phyloP scores from a whole-genome alignment of 2,113 vertebrate species.

The Guaruba guarouba region DNA sequence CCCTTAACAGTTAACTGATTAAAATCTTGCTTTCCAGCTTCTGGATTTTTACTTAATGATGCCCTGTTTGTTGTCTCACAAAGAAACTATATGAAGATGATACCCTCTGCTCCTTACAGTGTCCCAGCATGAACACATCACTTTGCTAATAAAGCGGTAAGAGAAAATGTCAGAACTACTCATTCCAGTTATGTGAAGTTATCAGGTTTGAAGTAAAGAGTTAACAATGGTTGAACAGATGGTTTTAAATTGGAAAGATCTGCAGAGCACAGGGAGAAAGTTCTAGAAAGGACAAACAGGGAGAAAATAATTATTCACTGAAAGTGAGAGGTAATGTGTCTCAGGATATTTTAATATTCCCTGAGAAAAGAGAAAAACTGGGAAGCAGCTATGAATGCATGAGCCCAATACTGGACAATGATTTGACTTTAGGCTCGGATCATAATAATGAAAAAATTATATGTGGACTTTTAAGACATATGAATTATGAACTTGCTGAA shows the following conservation, averaged over 20 bases:
- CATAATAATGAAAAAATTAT: neutral
- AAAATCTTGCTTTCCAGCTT: conserved; percentile 38
- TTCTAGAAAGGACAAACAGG: neutral
- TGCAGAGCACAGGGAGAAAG: neutral
- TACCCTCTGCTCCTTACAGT: neutral
- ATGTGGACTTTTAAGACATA: neutral
- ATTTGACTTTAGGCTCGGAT: neutral
- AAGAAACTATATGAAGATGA: neutral
- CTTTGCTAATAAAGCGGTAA: neutral
- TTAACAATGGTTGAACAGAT: conserved; percentile 29
- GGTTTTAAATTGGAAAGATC: conserved; percentile 12
- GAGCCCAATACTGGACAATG: neutral
- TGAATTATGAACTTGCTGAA: neutral
- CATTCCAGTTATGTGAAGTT: neutral
- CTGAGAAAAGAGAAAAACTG: neutral
- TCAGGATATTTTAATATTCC: neutral
- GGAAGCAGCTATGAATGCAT: neutral
- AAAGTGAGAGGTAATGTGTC: neutral
- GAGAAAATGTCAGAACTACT: neutral
- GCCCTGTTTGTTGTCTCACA: neutral
- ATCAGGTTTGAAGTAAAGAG: neutral
- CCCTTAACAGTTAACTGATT: conserved; percentile 30
- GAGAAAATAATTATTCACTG: neutral
- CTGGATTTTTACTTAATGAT: conserved; percentile 39
- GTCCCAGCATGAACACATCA: neutral